Conservation (phyloP, 2,113 vertebrate species). For the Sceloporus undulatus region DNA sequence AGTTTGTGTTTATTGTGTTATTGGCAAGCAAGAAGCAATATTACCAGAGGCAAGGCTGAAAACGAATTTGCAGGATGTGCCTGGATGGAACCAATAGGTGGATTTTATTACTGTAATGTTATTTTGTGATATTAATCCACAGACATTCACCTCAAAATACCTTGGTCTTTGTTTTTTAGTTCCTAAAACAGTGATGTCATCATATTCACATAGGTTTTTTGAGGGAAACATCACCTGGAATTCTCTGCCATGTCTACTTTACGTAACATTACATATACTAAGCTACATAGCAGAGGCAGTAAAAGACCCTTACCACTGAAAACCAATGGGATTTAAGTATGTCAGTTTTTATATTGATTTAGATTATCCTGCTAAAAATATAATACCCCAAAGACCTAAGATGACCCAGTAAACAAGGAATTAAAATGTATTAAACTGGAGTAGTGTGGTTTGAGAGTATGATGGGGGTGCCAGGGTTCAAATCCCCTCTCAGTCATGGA, state of each 20-base stretch:
- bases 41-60: neutral
- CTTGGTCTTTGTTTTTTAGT: neutral
- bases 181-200: neutral
- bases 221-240: too few relatives aligned
- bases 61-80: constrained; percentile 3
- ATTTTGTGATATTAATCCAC: neutral
- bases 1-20: neutral
- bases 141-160: neutral
- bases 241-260: too few relatives aligned
- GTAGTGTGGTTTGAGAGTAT: too few relatives aligned
- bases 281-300: too few relatives aligned
- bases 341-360: neutral
- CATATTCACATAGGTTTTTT: neutral
- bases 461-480: too few relatives aligned
- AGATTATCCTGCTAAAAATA: neutral
- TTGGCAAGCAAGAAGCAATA: neutral
- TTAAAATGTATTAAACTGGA: too few relatives aligned
- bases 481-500: too few relatives aligned
- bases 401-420: neutral
- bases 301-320: neutral
- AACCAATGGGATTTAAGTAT: neutral
- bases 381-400: neutral
- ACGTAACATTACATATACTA: too few relatives aligned
- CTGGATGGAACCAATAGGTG: neutral
- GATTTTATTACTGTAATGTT: neutral